These are phyloP conservation scores for Mesorhabditis sp. DNA, from an alignment of 2,888 invertebrate genomes.

Conservation along the genomic window DNA sequence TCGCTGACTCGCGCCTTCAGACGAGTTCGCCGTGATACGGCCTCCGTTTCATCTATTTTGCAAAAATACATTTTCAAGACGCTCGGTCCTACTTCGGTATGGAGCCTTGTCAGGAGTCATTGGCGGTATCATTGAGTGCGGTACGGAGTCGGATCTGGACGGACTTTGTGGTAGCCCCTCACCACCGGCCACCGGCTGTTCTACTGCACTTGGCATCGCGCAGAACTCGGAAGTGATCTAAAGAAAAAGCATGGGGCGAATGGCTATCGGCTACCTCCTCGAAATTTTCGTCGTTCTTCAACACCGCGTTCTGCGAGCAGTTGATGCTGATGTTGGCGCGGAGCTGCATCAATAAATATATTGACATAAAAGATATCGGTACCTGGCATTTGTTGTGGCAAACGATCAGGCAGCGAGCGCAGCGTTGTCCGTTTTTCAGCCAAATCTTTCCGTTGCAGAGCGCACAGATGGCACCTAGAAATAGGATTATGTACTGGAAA, in stretches of 20 bases:
- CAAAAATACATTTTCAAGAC: conserved; percentile 7
- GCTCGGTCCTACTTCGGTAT: conserved; percentile 9
- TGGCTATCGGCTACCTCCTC: neutral
- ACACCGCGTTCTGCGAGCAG: neutral
- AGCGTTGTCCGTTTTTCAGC: conserved; percentile 91
- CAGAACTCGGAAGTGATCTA: no score
- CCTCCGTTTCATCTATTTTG: neutral
- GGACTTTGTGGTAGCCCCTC: neutral
- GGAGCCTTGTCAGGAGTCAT: neutral
- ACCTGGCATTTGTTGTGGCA: conserved; percentile 87
- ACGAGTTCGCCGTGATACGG: conserved; percentile 18
- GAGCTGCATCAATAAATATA: conserved; percentile 6
- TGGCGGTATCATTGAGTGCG: neutral
- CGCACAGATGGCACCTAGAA: conserved; percentile 32
- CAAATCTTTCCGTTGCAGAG: conserved; percentile 72
- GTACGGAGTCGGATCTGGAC: neutral
- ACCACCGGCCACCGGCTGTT: no score
- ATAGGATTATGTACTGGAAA: neutral
- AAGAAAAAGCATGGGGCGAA: no score
- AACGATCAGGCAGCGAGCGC: conserved; percentile 80
- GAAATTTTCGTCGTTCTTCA: conserved; percentile 1
- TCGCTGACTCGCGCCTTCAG: conserved; percentile 39
- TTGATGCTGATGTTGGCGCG: neutral
- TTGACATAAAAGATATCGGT: neutral
- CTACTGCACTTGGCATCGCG: no score